Percentiles rank a stretch among this genome's conserved stretches.
Evolutionary conservation across 2,797 vertebrate genomes (phyloP).

Genomic region (Geranospiza caerulescens): DNA sequence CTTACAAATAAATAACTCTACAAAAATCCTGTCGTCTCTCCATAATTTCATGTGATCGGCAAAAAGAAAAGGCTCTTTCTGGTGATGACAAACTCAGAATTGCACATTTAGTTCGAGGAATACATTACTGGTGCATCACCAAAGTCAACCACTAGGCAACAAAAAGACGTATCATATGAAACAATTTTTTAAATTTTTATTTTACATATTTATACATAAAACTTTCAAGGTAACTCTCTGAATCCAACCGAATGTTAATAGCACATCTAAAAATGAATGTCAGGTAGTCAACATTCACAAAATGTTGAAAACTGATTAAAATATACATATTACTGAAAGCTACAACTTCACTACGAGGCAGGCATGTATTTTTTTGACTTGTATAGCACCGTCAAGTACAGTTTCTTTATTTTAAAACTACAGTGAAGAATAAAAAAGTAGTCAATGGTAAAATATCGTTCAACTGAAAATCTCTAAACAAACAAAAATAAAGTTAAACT

Average conservation of each 20-base stretch:
- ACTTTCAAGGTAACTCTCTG: conserved; percentile 91
- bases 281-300: conserved; percentile 97
- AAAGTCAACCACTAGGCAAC: conserved; percentile 46
- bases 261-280: conserved; percentile 94
- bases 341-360: conserved; percentile 96
- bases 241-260: conserved; percentile 91
- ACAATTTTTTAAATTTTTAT: conserved; percentile 96
- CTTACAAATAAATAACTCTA: neutral
- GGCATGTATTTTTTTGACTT: conserved; percentile 89
- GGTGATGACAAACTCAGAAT: neutral
- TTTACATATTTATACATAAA: conserved; percentile 99
- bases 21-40: neutral
- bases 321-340: conserved; percentile 89
- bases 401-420: conserved; percentile 91
- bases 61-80: neutral
- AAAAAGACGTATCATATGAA: conserved; percentile 86
- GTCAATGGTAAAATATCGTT: conserved; percentile 88
- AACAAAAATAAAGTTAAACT: conserved; percentile 83
- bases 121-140: neutral
- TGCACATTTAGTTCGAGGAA: neutral
- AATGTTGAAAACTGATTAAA: conserved; percentile 93
- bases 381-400: conserved; percentile 97
- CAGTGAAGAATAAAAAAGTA: conserved; percentile 91
- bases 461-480: conserved; percentile 85
- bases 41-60: neutral